A percentile compares a stretch with the other conserved stretches of the same genome.
These are phyloP conservation scores for Ibidorhyncha struthersii DNA, from an alignment of 2,113 vertebrate genomes.

Conservation along the genomic window DNA sequence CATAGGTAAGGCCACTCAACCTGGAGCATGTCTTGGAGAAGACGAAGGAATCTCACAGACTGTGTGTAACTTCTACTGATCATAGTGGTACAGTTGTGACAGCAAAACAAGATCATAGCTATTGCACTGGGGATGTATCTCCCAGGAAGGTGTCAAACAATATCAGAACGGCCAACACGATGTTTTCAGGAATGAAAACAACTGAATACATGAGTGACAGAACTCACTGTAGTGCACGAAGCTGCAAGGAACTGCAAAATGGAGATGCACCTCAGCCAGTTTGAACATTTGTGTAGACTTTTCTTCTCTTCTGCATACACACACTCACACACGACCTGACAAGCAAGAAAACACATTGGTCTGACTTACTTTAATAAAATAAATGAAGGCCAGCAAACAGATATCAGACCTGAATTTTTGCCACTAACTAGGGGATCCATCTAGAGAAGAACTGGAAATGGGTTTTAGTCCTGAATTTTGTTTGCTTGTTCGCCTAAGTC, in stretches of 20 bases:
- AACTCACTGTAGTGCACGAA: neutral
- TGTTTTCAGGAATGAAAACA: neutral
- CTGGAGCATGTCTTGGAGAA: neutral
- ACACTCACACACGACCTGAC: too few relatives aligned
- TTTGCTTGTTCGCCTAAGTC: neutral
- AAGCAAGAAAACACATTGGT: neutral
- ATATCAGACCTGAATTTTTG: neutral
- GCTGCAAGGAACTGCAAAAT: neutral
- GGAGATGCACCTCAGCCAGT: neutral
- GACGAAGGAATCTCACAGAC: neutral
- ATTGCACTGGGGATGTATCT: neutral
- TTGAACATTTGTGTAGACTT: neutral
- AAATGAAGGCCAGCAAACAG: neutral
- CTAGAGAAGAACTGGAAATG: neutral
- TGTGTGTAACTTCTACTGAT: neutral
- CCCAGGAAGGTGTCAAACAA: neutral
- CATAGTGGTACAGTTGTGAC: neutral
- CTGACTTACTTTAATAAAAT: neutral
- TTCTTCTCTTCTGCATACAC: neutral
- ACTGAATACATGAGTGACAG: neutral
- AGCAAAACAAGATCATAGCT: neutral
- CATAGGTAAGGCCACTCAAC: neutral
- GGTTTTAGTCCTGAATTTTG: neutral
- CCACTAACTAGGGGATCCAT: neutral
- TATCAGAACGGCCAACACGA: neutral